Evolutionary conservation across 1,140 invertebrate genomes (phyloP), one percentile per base, ranked within the genome.

Genomic region (Hermetia illucens): DNA sequence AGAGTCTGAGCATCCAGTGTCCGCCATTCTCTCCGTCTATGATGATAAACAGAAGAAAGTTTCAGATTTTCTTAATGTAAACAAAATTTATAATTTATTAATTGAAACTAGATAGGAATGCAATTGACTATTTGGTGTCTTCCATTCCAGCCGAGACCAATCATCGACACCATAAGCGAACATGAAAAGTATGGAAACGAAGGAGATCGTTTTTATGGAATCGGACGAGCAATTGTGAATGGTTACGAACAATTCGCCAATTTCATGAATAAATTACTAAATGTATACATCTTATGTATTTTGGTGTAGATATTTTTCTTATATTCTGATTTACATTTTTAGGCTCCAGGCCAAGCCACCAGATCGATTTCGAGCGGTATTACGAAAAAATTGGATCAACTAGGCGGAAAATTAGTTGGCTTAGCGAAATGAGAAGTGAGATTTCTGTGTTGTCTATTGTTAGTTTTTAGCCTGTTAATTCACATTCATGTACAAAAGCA

Each of bases 181-280:
- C 58, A 72, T 30, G 70, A 75, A 10, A 74, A 73, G 42, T 74
- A 71, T 46, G 71, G 71, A 12, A 75, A 75, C 43, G 56, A 53
- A 16, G 70, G 69, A 3, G 69, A 71, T 42, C 63, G 61, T 42
- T 68, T 70, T 34, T 57, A 57, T 9, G 55, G 49, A 8, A 49
- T 74, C 25, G 68, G 69, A 21, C 62, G 61, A 21, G 53, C 59
- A 2, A 40, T 75, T 6, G 66, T 74, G 13, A 63, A 61, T 21
- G 64, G 68, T 30, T 68, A 67, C 35, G 70, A 71, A 39, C 61
- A 60, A 16, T 45, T 75, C 17, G 69, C 68, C 31, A 72, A 71
- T 49, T 58, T 71, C 18, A 37, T 72, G 21, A 71, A 69, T 45
- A 46, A 44, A 10, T 39, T 66, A 3, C 50, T 70, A 36, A 62